phyloP scores from a whole-genome alignment of 2,797 vertebrate genomes.

The Danio aesculapii region DNA sequence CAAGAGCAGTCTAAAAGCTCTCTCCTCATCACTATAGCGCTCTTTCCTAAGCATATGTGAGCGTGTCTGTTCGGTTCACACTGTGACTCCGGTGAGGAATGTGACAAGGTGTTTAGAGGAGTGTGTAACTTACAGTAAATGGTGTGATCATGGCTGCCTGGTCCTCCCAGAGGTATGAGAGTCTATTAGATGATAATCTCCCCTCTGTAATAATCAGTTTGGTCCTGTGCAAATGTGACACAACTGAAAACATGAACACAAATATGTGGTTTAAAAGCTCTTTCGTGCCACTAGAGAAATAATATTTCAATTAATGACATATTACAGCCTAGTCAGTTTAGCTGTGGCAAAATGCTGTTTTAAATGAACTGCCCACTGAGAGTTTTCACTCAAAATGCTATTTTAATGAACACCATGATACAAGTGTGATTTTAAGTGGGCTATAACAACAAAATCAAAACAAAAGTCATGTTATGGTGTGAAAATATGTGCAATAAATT shows the following conservation, averaged over 20 bases:
- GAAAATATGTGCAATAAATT: background rate
- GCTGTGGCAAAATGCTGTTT: constrained; percentile 5
- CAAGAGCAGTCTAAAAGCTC: background rate
- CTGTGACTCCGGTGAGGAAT: constrained; percentile 76
- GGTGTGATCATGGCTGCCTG: constrained; percentile 45
- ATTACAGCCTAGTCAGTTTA: background rate
- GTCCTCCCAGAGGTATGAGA: constrained; percentile 54
- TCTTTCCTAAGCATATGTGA: constrained; percentile 49
- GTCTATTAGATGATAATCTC: background rate
- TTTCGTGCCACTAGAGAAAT: constrained; percentile 4
- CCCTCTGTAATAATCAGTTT: background rate
- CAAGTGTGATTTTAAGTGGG: constrained; percentile 27
- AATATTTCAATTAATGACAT: background rate
- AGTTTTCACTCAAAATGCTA: background rate
- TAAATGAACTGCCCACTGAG: constrained; percentile 2
- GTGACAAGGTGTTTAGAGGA: constrained; percentile 72
- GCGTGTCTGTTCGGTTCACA: constrained; percentile 55
- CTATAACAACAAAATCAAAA: background rate
- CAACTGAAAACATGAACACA: constrained; percentile 8
- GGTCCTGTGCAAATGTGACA: background rate
- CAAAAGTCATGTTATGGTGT: background rate
- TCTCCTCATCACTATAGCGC: constrained; percentile 9
- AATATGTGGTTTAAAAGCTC: background rate
- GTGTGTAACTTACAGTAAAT: constrained; percentile 70
- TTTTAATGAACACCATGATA: constrained; percentile 20